These are phyloP conservation scores for Xerus inauris DNA, from an alignment of 2,113 vertebrate genomes.

Conservation along the genomic window DNA sequence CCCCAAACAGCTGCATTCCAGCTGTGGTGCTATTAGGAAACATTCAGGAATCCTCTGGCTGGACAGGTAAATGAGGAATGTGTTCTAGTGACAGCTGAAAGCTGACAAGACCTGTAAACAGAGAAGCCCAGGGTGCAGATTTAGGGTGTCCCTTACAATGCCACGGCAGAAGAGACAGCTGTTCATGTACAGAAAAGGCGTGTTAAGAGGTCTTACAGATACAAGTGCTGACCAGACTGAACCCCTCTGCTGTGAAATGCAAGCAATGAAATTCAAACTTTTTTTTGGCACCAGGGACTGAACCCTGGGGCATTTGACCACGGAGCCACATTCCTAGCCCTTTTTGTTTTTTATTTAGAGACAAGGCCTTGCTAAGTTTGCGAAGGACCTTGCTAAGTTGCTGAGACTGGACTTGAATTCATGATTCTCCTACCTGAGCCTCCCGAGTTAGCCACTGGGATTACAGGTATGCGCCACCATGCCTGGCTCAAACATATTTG, in stretches of 20 bases:
- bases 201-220: background rate
- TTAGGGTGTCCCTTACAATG: background rate
- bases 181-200: background rate
- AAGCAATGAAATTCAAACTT: conserved; percentile 41
- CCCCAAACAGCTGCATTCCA: conserved; percentile 77
- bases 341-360: too few relatives aligned
- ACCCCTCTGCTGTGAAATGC: background rate
- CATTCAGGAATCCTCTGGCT: conserved; percentile 50
- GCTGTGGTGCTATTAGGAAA: conserved; percentile 60
- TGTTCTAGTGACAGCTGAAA: conserved; percentile 31
- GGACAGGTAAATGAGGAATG: conserved; percentile 58
- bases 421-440: too few relatives aligned
- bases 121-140: background rate
- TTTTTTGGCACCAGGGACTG: too few relatives aligned
- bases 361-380: too few relatives aligned
- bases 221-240: background rate
- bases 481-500: background rate
- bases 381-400: too few relatives aligned
- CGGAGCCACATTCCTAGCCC: too few relatives aligned
- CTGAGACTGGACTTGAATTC: too few relatives aligned
- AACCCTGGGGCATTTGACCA: too few relatives aligned
- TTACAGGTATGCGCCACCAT: too few relatives aligned
- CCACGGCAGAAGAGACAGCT: background rate
- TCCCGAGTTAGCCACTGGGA: too few relatives aligned
- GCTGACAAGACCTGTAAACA: background rate